Base-by-base conservation (phyloP, 2,888 invertebrate species). In the Nemotelus pantherinus region DNA sequence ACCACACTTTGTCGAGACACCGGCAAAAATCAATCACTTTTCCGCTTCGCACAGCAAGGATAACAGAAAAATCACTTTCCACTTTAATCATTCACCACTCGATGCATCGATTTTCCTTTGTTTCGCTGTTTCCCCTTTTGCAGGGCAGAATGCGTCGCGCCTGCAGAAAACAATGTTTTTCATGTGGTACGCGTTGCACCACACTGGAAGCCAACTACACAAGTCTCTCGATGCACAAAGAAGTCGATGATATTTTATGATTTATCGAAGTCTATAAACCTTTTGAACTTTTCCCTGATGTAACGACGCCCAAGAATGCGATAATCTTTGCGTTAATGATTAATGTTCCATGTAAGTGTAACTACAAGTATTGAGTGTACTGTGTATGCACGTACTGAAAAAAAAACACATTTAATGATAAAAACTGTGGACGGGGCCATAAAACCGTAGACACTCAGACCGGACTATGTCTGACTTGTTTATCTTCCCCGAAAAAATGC, bases 261-360 rank as follows among this genome's bases (percentile, higher is more conserved):
- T 70, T 70, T 70, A 70, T 70, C 70, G 53, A 39, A 70, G 41
- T 70, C 55, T 53, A 55, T 70, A 43, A 70, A 70, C 70, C 41
- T 1, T 45, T n/a, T 47, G 39, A 7, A 39, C n/a, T 50, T 68
- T 48, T 6, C 4, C 41, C 4, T 41, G 63, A 48, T 5, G 3
- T 10, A 25, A 53, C 55, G 10, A 7, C 55, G 55, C 53, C 43
- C 9, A 43, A 41, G 53, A 70, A 7, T 39, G 47, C 53, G 70
- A 70, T 70, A 70, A 70, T 70, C 70, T 70, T 43, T 9, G 55
- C 39, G 53, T 25, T 47, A 43, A 41, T 70, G 44, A 70, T 70
- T 70, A 55, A 70, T 70, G 53, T 70, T 39, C 25, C 25, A 25
- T 25, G 25, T 25, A 25, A 25, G 25, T 25, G 25, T 25, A 25